These are phyloP conservation scores for Xiphophorus hellerii DNA, from an alignment of 2,113 vertebrate genomes.

Conservation along the genomic window DNA sequence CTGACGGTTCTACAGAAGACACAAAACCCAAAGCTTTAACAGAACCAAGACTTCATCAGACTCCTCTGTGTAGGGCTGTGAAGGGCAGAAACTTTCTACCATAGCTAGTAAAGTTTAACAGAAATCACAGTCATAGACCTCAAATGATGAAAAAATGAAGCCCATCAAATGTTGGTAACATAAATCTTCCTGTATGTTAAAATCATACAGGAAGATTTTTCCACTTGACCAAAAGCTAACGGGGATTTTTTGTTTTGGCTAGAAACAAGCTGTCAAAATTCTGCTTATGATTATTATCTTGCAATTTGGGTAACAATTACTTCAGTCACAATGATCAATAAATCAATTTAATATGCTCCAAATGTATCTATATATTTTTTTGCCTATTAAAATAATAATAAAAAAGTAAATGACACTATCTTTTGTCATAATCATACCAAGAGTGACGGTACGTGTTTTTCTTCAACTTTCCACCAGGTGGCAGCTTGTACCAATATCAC, in stretches of 20 bases:
- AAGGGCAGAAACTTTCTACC: background rate
- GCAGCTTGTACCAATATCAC: conserved; percentile 20
- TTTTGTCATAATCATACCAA: background rate
- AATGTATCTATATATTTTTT: no score
- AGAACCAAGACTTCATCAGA: background rate
- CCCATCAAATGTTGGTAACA: background rate
- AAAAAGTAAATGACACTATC: background rate
- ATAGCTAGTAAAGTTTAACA: background rate
- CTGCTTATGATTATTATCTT: no score
- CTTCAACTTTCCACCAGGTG: conserved; percentile 60
- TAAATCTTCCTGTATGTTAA: background rate
- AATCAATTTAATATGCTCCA: no score
- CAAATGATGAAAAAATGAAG: background rate
- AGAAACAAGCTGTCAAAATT: no score
- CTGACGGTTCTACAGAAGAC: conserved; percentile 88
- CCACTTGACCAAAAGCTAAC: no score
- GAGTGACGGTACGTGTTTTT: background rate
- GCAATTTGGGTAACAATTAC: no score
- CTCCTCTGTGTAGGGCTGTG: no score
- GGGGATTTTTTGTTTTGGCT: no score
- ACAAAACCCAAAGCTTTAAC: background rate
- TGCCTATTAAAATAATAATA: no score
- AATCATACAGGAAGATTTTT: background rate
- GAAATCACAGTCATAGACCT: background rate
- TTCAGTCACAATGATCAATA: no score